Evolutionary conservation across 2,888 invertebrate species (phyloP), one percentile per base, ranked within the genome.

Genomic region (Sepioteuthis lessoniana): DNA sequence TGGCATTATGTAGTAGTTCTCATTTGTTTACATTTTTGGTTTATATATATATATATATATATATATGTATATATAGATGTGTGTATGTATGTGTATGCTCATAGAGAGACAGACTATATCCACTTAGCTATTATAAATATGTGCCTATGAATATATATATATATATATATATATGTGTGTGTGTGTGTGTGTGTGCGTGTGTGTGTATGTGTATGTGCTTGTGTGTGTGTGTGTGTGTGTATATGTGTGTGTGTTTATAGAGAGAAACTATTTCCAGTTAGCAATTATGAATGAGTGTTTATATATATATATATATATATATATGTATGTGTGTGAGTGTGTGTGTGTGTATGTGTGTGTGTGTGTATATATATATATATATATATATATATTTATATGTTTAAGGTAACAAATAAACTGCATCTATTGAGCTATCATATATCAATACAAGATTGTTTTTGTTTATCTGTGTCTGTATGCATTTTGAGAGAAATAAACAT

Each of bases 281-380:
- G 46, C 7, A 8, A 46, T 46, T 46, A 46, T 5, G 5, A n/a
- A 90, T 90, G n/a, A 13, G 16, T 90, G 19, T n/a, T 21, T 10
- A n/a, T n/a, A n/a, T 90, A n/a, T 90, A 8, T 90, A 19, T 90
- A 90, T 90, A n/a, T 90, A 90, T 90, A n/a, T 90, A 19, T 42
- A 38, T 93, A 46, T 90, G 16, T 90, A 42, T 60, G 46, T 93
- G 42, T 60, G 31, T 93, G 31, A 55, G 46, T 93, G 37, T 38
- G 19, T 46, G 35, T 90, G 25, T 94, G 50, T 90, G 35, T 90
- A 90, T 90, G 90, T 90, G 21, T 46, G 21, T 90, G 35, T 94
- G 35, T 90, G 35, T 90, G 47, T 90, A 90, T 94, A 38, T 94
- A 7, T 50, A 37, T 94, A 38, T 90, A 91, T 94, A 55, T 91